Conservation (phyloP, 2,888 invertebrate genomes). For the Drosophila bunnanda region DNA sequence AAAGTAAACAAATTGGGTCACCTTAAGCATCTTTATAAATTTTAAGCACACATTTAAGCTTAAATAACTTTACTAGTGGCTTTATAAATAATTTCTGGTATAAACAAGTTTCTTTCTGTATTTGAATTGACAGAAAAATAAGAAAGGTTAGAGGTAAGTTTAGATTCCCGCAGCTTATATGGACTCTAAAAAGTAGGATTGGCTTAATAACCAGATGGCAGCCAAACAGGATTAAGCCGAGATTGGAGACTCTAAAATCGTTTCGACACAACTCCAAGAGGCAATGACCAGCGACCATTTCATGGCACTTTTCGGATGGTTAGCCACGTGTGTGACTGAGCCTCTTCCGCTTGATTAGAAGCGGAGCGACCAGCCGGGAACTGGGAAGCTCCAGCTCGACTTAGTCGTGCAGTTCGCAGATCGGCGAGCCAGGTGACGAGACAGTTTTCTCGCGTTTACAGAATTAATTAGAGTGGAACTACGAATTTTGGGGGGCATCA, state of each 20-base stretch:
- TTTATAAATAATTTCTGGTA: no score
- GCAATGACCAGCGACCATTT: background rate
- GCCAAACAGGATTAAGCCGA: slow-evolving; percentile 13
- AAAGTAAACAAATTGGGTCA: no score
- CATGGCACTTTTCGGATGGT: slow-evolving; percentile 9
- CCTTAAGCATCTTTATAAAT: background rate
- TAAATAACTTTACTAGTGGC: no score
- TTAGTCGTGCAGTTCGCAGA: slow-evolving; percentile 36
- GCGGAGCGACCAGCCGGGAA: slow-evolving; percentile 15
- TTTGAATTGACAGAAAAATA: background rate
- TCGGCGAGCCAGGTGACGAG: slow-evolving; percentile 51
- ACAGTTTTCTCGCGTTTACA: slow-evolving; percentile 59
- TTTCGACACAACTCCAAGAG: background rate
- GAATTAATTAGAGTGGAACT: slow-evolving; percentile 63
- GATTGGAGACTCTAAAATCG: background rate
- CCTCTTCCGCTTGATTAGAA: slow-evolving; percentile 49
- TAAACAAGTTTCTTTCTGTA: no score
- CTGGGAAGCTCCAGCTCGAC: slow-evolving; percentile 3
- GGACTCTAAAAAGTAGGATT: background rate
- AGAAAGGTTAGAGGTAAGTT: background rate
- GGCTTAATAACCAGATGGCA: slow-evolving; percentile 2
- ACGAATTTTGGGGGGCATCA: slow-evolving; percentile 27
- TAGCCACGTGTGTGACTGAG: slow-evolving; percentile 19
- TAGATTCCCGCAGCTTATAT: no score
- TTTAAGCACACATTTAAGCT: background rate